Evolutionary conservation across 2,888 invertebrate genomes (phyloP), one percentile per base, ranked within the genome.

Genomic region (Lepidochrysops patricia): DNA sequence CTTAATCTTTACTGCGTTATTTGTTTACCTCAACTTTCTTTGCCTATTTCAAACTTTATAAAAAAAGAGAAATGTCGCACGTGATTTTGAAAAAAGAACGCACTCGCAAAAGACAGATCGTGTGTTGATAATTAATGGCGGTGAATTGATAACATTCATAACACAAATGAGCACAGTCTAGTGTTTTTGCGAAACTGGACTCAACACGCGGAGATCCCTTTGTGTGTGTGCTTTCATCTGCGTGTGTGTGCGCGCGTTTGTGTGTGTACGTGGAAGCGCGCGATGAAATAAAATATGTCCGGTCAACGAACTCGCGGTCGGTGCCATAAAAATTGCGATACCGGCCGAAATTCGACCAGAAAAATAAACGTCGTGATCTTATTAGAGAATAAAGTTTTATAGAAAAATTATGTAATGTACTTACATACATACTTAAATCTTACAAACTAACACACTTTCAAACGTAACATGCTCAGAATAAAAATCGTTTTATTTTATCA

Each of bases 201-300:
- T 78, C 85, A 79, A 83, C 84, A 84, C 76, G 81, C 79, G 79
- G 79, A 84, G 81, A 78, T 76, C 72, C 64, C 66, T 61, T 63
- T 65, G 87, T 84, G 81, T 82, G 84, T 75, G 82, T 79, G 78
- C 68, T 69, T 71, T 70, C 67, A 71, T 66, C 71, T 69, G 67
- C 68, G 65, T 68, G 69, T 72, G 77, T 79, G 83, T 79, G 84
- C 77, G 82, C 74, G 79, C 74, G 74, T 72, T 74, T 76, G 82
- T 85, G 84, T 84, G 85, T 82, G 86, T 80, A 84, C 84, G 82
- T 87, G 86, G 86, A 88, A 86, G 86, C 82, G 87, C 86, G 87
- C 88, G 89, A 87, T 89, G 85, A 88, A 89, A 89, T 89, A 89
- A 89, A 89, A 88, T 88, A 88, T 88, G 89, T 87, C 84, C 88